Conservation (phyloP, 2,888 invertebrate species). For the Crocallis elinguaria region DNA sequence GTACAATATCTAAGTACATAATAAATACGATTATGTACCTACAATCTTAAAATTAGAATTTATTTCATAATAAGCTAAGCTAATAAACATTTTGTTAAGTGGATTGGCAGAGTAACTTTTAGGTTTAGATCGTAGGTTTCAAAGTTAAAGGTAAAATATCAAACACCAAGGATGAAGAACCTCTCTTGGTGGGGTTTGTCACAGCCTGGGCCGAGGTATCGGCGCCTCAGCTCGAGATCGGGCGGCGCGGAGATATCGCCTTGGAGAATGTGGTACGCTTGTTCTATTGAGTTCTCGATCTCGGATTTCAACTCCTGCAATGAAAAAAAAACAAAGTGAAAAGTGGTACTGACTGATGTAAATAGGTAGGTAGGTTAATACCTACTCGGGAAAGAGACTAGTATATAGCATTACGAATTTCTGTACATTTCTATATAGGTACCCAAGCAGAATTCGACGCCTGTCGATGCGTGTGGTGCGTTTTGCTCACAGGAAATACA, state of each 20-base stretch:
- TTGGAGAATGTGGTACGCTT: conserved; percentile 81
- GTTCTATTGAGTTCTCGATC: conserved; percentile 78
- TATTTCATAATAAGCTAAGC: background rate
- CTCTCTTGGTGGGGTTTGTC: conserved; percentile 74
- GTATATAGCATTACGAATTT: no score
- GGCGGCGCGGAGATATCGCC: conserved; percentile 82
- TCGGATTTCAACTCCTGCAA: conserved; percentile 76
- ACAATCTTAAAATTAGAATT: no score
- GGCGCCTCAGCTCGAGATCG: conserved; percentile 72
- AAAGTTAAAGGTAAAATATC: conserved; percentile 20
- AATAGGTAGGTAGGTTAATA: no score
- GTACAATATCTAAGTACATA: no score
- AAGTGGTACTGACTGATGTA: background rate
- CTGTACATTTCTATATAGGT: no score
- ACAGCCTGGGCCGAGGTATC: conserved; percentile 76
- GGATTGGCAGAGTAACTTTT: background rate
- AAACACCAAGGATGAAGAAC: conserved; percentile 70
- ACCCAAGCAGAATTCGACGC: no score
- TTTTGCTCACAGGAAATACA: no score
- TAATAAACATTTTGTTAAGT: background rate
- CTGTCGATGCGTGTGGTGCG: no score
- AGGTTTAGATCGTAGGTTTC: conserved; percentile 10
- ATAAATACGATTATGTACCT: no score
- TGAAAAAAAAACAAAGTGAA: background rate
- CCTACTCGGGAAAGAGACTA: no score